Conservation (phyloP, 2,113 vertebrate genomes). For the Etheostoma cragini region DNA sequence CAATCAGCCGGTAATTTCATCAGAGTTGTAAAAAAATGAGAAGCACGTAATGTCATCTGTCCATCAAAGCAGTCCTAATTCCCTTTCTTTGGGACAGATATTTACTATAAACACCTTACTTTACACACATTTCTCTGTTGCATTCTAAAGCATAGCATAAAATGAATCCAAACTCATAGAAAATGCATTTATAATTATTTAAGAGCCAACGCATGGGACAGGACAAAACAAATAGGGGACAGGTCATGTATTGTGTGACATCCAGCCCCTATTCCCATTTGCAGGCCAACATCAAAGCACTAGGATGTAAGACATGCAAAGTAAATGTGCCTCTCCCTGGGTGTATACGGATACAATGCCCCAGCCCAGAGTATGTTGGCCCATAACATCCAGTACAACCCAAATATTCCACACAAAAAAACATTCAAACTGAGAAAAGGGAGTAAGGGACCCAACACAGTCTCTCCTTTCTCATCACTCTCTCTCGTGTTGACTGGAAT, state of each 20-base stretch:
- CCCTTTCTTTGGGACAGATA: conserved; percentile 31
- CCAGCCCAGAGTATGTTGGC: conserved; percentile 34
- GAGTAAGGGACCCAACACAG: conserved; percentile 45
- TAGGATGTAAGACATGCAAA: conserved; percentile 58
- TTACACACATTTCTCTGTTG: conserved; percentile 31
- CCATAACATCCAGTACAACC: conserved; percentile 41
- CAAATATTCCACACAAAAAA: conserved; percentile 59
- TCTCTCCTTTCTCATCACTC: conserved; percentile 73
- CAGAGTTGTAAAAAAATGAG: conserved; percentile 40
- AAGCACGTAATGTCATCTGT: conserved; percentile 37
- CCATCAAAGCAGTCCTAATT: conserved; percentile 45
- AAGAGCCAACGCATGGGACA: conserved; percentile 14
- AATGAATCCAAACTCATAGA: conserved; percentile 16
- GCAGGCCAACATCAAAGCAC: conserved; percentile 68
- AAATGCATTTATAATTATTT: conserved; percentile 46
- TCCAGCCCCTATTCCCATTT: conserved; percentile 66
- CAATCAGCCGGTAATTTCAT: conserved; percentile 57
- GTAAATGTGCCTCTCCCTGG: conserved; percentile 48
- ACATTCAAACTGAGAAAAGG: conserved; percentile 57
- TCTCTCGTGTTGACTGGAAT: conserved; percentile 86
- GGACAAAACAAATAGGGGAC: conserved; percentile 39
- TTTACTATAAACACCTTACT: conserved; percentile 41
- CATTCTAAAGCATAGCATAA: conserved; percentile 13
- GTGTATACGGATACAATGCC: conserved; percentile 54
- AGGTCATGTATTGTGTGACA: conserved; percentile 71